Percentiles rank a stretch among this genome's conserved stretches.
Conservation (phyloP, 2,888 invertebrate species). For the Apamea anceps region DNA sequence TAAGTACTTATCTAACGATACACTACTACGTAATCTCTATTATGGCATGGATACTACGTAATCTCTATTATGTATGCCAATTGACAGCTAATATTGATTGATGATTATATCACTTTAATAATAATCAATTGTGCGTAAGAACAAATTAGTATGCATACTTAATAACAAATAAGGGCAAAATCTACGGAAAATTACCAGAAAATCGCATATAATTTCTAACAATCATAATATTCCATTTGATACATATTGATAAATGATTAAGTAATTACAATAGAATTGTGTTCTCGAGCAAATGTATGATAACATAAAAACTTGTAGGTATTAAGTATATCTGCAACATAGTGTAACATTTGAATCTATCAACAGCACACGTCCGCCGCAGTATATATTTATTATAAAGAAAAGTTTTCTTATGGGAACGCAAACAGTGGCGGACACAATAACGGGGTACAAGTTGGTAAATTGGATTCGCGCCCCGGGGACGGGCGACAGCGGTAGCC, state of each 20-base stretch:
- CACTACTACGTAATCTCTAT: constrained; percentile 25
- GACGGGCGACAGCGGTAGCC: constrained; percentile 73
- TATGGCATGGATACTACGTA: constrained; percentile 1
- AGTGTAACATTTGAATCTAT: constrained; percentile 50
- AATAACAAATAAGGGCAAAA: neutral
- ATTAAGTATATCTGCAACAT: neutral
- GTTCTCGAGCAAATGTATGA: constrained; percentile 22
- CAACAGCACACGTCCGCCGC: constrained; percentile 64
- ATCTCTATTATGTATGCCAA: constrained; percentile 24
- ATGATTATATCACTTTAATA: constrained; percentile 14
- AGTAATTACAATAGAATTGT: constrained; percentile 7
- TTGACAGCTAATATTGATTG: constrained; percentile 25
- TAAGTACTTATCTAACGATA: neutral
- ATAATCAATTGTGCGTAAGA: neutral
- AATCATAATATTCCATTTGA: constrained; percentile 25
- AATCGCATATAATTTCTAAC: neutral
- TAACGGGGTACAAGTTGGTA: constrained; percentile 85
- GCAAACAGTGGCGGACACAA: constrained; percentile 78
- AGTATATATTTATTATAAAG: constrained; percentile 74
- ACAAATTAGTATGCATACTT: neutral
- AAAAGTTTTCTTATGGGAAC: constrained; percentile 77
- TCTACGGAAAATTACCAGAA: constrained; percentile 34
- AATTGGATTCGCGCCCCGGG: constrained; percentile 85
- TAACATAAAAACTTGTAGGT: constrained; percentile 2
- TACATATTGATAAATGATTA: constrained; percentile 13